These are phyloP conservation scores for Agonum fuliginosum DNA, from an alignment of 2,888 invertebrate species.

Conservation along the genomic window DNA sequence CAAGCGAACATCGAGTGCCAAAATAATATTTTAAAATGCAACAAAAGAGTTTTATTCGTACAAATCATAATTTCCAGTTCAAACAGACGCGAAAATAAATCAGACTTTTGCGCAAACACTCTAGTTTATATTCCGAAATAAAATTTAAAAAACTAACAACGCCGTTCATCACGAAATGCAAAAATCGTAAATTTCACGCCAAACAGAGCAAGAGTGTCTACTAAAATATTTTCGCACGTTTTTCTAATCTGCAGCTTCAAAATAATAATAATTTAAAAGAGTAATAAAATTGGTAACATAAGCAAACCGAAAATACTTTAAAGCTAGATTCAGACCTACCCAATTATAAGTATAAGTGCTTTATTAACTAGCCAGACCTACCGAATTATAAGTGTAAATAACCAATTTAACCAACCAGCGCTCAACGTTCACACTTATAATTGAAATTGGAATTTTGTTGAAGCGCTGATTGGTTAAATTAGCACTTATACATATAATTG, in stretches of 20 bases:
- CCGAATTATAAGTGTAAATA: no score
- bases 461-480: no score
- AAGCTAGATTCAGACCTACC: no score
- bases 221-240: neutral
- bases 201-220: neutral
- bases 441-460: no score
- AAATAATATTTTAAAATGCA: conserved; percentile 58
- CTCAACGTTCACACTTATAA: no score
- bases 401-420: no score
- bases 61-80: conserved; percentile 54
- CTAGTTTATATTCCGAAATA: conserved; percentile 52
- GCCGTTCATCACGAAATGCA: conserved; percentile 43
- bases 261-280: no score
- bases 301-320: no score
- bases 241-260: neutral
- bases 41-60: conserved; percentile 57
- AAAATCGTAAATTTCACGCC: conserved; percentile 34
- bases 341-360: no score
- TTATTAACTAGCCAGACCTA: no score
- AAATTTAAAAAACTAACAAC: conserved; percentile 52
- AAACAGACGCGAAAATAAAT: conserved; percentile 54
- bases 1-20: conserved; percentile 50
- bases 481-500: no score
- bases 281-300: no score
- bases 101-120: conserved; percentile 54